phyloP scores from a whole-genome alignment of 1,140 invertebrate genomes.

The Apis cerana region DNA sequence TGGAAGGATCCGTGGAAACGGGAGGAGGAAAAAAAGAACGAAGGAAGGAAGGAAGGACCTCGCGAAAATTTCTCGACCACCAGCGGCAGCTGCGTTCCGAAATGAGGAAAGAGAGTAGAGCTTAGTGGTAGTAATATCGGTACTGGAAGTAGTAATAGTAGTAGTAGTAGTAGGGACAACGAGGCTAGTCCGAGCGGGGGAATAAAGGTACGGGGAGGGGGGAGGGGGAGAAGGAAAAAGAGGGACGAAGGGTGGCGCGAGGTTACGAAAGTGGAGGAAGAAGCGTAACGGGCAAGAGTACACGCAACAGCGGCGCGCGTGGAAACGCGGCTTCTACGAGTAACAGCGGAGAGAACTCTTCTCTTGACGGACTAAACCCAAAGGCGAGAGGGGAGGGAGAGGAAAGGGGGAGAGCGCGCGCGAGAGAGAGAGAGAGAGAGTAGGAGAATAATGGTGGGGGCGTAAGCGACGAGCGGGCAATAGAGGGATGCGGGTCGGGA shows the following conservation, averaged over 20 bases:
- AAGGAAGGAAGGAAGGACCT: constrained; percentile 40
- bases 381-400: constrained; percentile 24
- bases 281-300: constrained; percentile 70
- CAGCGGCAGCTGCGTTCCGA: constrained; percentile 65
- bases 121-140: too few species aligned
- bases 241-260: constrained; percentile 41
- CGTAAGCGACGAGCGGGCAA: constrained; percentile 31
- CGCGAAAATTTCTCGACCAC: constrained; percentile 68
- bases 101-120: constrained; percentile 56
- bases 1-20: not conserved
- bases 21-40: not conserved
- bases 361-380: constrained; percentile 62
- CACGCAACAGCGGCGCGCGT: constrained; percentile 73
- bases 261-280: constrained; percentile 67
- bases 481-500: constrained; percentile 42
- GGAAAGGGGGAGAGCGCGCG: not conserved
- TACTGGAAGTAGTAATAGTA: too few species aligned
- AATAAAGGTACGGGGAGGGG: constrained; percentile 16
- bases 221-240: constrained; percentile 15
- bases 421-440: constrained; percentile 12
- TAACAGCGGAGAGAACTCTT: constrained; percentile 55
- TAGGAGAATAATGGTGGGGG: constrained; percentile 47
- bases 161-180: constrained; percentile 8
- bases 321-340: constrained; percentile 70
- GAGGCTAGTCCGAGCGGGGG: constrained; percentile 11